Evolutionary conservation across 2,888 invertebrate genomes (phyloP), one percentile per base, ranked within the genome.

Genomic region (Ornithoptera priamus): DNA sequence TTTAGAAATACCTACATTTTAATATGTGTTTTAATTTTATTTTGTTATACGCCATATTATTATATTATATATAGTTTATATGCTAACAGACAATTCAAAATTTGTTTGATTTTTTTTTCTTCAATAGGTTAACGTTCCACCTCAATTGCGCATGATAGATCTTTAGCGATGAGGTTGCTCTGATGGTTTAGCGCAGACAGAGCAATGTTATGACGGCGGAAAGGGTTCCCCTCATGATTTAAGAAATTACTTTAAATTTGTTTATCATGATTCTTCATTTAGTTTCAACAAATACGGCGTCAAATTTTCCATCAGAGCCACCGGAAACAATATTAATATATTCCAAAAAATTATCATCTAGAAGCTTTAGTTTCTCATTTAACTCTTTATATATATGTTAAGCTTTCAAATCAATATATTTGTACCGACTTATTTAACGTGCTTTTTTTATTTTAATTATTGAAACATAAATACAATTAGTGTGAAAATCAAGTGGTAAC

Each of bases 401-500:
- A 53, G 53, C 18, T n/a, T 53, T 7, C n/a, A 6, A 6, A 53
- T 5, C n/a, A 58, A 58, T 58, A 58, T 58, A 58, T 58, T 58
- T 58, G 57, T 58, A 58, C 57, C 6, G 53, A n/a, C 18, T 53
- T 53, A 53, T 6, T 53, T 53, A n/a, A 53, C 18, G n/a, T n/a
- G 18, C 8, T n/a, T n/a, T n/a, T 18, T 50, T 7, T n/a, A n/a
- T 53, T 53, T 53, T 8, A 12, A n/a, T n/a, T 58, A 58, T 24
- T 56, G 56, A 20, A 42, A 64, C 56, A 53, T 53, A 8, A 53
- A 53, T n/a, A 53, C 53, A 53, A 53, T 53, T 53, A 6, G n/a
- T 53, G 53, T 53, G 53, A 53, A 53, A 53, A 53, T 53, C 53
- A 68, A 42, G 20, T 30, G 57, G 57, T 68, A 57, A 68, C 57